Percentiles rank a stretch among this genome's conserved stretches.
These are phyloP conservation scores for Drosophila suboccidentalis DNA, from an alignment of 2,888 invertebrate genomes.

Conservation along the genomic window DNA sequence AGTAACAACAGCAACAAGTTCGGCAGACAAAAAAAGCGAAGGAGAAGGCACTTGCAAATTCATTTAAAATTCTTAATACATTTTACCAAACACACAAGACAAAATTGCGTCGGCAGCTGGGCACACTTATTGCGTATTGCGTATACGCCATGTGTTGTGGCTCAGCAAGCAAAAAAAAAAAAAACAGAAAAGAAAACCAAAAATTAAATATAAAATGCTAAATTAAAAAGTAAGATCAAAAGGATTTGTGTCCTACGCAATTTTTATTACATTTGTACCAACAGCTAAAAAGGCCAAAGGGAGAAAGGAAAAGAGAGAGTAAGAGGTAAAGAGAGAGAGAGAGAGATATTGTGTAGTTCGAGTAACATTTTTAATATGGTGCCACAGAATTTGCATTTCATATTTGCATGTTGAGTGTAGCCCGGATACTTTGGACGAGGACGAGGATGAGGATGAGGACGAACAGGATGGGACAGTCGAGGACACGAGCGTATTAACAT, in stretches of 20 bases:
- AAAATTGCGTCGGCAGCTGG: conserved; percentile 46
- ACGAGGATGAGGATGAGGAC: conserved; percentile 1
- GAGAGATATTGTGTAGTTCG: conserved; percentile 12
- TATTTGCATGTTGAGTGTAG: conserved; percentile 69
- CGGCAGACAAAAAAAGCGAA: not conserved
- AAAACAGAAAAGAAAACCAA: conserved; percentile 23
- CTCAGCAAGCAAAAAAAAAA: conserved; percentile 21
- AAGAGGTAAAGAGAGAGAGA: not conserved
- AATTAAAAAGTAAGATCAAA: conserved; percentile 77
- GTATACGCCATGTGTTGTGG: conserved; percentile 70
- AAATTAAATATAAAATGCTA: conserved; percentile 60
- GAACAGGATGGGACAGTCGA: conserved; percentile 35
- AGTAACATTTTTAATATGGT: conserved; percentile 62
- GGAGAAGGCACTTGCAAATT: conserved; percentile 33
- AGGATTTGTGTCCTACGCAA: conserved; percentile 62
- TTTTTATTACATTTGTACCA: conserved; percentile 59
- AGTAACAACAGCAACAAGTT: not conserved
- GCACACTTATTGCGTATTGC: conserved; percentile 49
- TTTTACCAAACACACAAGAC: conserved; percentile 42
- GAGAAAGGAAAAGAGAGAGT: conserved; percentile 1
- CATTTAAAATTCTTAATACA: conserved; percentile 55
- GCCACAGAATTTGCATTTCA: conserved; percentile 71
- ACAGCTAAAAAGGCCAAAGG: conserved; percentile 3
- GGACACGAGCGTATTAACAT: conserved; percentile 64
- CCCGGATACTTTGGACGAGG: conserved; percentile 28